These are phyloP conservation scores for Pristionchus maxplancki DNA, from an alignment of 2,888 invertebrate genomes.

Conservation along the genomic window DNA sequence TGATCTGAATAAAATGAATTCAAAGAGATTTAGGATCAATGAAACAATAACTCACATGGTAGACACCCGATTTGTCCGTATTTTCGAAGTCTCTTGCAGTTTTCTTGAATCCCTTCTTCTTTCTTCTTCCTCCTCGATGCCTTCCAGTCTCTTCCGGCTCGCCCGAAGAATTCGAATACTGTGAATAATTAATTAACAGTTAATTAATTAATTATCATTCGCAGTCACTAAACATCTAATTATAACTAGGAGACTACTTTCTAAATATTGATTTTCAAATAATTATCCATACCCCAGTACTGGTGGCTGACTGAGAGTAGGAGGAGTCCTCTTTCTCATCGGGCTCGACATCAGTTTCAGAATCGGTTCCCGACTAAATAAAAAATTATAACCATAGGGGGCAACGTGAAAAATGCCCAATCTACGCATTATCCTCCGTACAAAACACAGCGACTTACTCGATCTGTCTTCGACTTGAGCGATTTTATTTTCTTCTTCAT, in stretches of 20 bases:
- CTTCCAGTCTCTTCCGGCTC: neutral
- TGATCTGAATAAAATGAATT: constrained; percentile 49
- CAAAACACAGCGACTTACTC: neutral
- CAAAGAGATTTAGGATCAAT: neutral
- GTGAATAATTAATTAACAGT: too few relatives aligned
- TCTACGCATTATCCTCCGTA: too few relatives aligned
- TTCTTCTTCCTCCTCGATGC: neutral
- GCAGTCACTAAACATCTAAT: too few relatives aligned
- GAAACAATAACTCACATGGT: constrained; percentile 57
- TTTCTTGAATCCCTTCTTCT: constrained; percentile 34
- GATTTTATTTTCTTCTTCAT: constrained; percentile 10
- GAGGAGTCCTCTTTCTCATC: neutral
- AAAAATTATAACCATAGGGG: neutral
- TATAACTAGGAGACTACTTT: too few relatives aligned
- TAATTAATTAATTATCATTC: neutral
- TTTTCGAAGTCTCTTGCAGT: constrained; percentile 54
- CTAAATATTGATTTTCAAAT: neutral
- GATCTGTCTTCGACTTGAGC: constrained; percentile 30
- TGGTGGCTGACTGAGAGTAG: neutral
- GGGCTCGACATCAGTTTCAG: constrained; percentile 7
- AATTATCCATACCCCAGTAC: neutral
- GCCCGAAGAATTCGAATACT: neutral
- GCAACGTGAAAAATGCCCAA: too few relatives aligned
- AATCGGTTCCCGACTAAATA: constrained; percentile 5
- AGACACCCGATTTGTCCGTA: constrained; percentile 59